Evolutionary conservation across 2,888 invertebrate species (phyloP), one percentile per base, ranked within the genome.

Genomic region (Phaedon cochleariae): DNA sequence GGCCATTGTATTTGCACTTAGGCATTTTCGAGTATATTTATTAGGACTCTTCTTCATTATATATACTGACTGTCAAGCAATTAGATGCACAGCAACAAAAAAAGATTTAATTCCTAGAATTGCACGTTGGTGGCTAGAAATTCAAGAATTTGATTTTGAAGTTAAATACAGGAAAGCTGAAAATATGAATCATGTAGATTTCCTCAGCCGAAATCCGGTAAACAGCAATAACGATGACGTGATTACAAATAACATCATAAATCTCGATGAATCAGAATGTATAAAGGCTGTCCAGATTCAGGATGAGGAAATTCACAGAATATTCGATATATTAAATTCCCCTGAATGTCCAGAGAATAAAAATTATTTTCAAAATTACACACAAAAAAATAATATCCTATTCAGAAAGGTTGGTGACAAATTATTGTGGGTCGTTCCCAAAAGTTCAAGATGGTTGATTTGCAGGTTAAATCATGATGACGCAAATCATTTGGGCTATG

Each of bases 11-110:
- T 20, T 54, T 2, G 55, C 73, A 3, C 37, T 75, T 22, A 52
- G 62, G 55, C 53, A 68, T 22, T 76, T 74, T 58, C 46, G 74
- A 41, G 65, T 65, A n/a, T n/a, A n/a, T n/a, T n/a, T n/a, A 4
- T 74, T 72, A 22, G 72, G 75, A 17, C 45, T 70, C 10, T 9
- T 69, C 7, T 76, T 76, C 45, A 67, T 26, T 15, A 65, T 76
- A 9, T 46, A 74, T 1, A 76, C 75, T 7, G 73, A 76, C 46
- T 77, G 75, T 26, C 71, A 67, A 17, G 74, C 74, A 20, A 45
- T 72, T 7, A 26, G 26, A 26, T 26, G 26, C 7, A 26, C 26
- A 3, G 26, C 26, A 26, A 26, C 26, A 26, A 26, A 26, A 26
- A 26, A 26, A 26, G 26, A 26, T 26, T 26, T 26, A 26, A 26